Conservation (phyloP, 2,797 vertebrate genomes). For the Threskiornis aethiopicus region DNA sequence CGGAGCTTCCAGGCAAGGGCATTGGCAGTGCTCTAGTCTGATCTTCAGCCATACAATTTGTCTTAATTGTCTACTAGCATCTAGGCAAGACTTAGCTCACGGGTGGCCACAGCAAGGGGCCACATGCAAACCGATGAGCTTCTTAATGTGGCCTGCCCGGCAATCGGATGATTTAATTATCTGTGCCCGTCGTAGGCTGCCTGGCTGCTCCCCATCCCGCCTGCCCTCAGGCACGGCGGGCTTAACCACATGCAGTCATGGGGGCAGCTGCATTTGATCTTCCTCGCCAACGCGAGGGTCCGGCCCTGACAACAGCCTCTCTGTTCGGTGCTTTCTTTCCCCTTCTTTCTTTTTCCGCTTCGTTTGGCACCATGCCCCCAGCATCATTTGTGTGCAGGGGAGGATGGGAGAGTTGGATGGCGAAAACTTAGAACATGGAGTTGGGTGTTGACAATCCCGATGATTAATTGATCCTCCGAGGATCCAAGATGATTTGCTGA, state of each 20-base stretch:
- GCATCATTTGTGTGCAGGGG: slow-evolving; percentile 57
- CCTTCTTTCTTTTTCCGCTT: slow-evolving; percentile 52
- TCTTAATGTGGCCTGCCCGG: slow-evolving; percentile 73
- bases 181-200: slow-evolving; percentile 71
- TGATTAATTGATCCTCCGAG: slow-evolving; percentile 70
- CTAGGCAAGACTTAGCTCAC: slow-evolving; percentile 72
- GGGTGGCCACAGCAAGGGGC: slow-evolving; percentile 71
- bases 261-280: slow-evolving; percentile 75
- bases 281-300: slow-evolving; percentile 62
- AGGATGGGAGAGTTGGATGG: slow-evolving; percentile 63
- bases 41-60: slow-evolving; percentile 72
- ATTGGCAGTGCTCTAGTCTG: slow-evolving; percentile 66
- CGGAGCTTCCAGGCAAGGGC: slow-evolving; percentile 67
- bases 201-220: slow-evolving; percentile 71
- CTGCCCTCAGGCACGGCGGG: slow-evolving; percentile 68
- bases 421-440: slow-evolving; percentile 58
- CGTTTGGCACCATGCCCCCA: slow-evolving; percentile 65
- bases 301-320: slow-evolving; percentile 64
- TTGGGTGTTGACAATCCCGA: slow-evolving; percentile 68
- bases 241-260: slow-evolving; percentile 71
- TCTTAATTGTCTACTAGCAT: slow-evolving; percentile 65
- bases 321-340: slow-evolving; percentile 53
- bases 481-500: slow-evolving; percentile 69
- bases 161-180: slow-evolving; percentile 75
- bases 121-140: slow-evolving; percentile 68